Evolutionary conservation across 2,888 invertebrate genomes (phyloP).

Genomic region (Cephus nigrinus): DNA sequence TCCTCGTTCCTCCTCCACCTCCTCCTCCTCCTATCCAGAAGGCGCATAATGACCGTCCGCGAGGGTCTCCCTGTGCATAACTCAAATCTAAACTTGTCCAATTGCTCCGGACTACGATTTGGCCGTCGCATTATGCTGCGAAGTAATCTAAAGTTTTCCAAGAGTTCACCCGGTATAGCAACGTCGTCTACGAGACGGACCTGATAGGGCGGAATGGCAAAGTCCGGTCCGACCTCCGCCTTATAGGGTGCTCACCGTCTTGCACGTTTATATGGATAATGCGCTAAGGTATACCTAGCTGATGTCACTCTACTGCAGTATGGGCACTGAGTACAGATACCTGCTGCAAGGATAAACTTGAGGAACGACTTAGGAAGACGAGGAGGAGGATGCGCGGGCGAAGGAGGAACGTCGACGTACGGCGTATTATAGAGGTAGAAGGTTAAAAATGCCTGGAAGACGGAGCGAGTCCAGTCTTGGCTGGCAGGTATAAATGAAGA

Average conservation of each 20-base stretch:
- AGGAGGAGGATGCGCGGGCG: not conserved
- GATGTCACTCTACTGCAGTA: not conserved
- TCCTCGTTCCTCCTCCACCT: constrained; percentile 10
- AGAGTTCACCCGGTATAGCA: not conserved
- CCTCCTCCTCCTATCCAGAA: constrained; percentile 12
- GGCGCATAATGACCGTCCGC: constrained; percentile 25
- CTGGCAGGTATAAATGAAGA: not conserved
- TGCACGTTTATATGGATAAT: not conserved
- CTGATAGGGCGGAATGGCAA: not conserved
- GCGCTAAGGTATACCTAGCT: not conserved
- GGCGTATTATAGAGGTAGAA: not conserved
- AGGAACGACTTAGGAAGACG: not conserved
- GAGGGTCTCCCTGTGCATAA: constrained; percentile 38
- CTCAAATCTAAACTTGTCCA: constrained; percentile 57
- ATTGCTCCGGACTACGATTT: constrained; percentile 43
- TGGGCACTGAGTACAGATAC: not conserved
- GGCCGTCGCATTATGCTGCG: constrained; percentile 48
- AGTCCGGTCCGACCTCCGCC: not conserved
- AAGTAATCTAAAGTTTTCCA: constrained; percentile 57
- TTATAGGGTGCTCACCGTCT: not conserved
- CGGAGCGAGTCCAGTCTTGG: not conserved
- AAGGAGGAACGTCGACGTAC: not conserved
- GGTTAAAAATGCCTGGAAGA: not conserved
- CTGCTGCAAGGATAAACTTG: not conserved
- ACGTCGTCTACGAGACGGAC: not conserved